Evolutionary conservation across 2,797 vertebrate species (phyloP), one percentile per base, ranked within the genome.

Genomic region (Macropodus opercularis): DNA sequence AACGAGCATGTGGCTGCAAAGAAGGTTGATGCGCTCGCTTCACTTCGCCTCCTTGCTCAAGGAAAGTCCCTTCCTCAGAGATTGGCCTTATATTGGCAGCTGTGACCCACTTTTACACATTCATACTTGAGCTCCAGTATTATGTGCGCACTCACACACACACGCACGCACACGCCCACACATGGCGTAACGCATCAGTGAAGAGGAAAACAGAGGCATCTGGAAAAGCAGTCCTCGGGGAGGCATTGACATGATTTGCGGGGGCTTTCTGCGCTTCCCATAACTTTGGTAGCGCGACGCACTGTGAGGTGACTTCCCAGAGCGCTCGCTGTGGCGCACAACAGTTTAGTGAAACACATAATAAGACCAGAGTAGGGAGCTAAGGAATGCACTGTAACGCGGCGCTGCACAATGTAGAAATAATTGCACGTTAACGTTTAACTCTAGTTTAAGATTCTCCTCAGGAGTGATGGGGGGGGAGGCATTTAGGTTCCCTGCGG

Each of bases 201-300:
- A 72, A 83, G 78, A 87, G 85, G 85, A 89, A 90, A 91, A 92
- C 89, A 90, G 82, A 86, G 78, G 84, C 91, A 92, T 91, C 91
- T 92, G 90, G 86, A 91, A 80, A 82, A 84, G 64, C 77, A 59
- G 51, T 87, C 92, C 91, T 83, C 57, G 50, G 91, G 87, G 89
- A 89, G 52, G 43, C 72, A 57, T 80, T 80, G 81, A 82, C 79
- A 77, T 88, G 84, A 88, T 90, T 91, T 87, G 84, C 57, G 63
- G 81, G 77, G 79, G 79, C 83, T 81, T 41, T 6, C 60, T 78
- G 81, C 54, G 0, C 69, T 85, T 78, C 49, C 63, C 73, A 39
- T 78, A 81, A 85, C 78, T 78, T 74, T 55, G 63, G 58, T 27
- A 49, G 66, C 24, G 54, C 56, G 22, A 38, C 48, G 19, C 50